Percentiles rank a stretch among this genome's conserved stretches.
Conservation (phyloP, 2,113 vertebrate species). For the Cinclus mexicanus region DNA sequence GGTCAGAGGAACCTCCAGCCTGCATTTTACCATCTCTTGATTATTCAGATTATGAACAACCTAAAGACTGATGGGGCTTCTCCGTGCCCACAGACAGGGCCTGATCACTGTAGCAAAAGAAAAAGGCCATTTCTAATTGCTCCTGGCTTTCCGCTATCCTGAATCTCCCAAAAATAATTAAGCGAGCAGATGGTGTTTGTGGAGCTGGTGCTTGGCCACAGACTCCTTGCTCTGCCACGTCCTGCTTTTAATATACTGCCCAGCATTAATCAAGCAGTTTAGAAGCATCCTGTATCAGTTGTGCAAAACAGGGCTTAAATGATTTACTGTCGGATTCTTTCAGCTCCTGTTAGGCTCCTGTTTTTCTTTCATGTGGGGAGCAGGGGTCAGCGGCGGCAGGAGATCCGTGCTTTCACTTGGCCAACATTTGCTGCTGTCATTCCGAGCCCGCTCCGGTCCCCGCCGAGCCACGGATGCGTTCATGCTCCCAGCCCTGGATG, state of each 20-base stretch:
- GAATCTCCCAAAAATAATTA: neutral
- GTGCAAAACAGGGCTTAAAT: constrained; percentile 53
- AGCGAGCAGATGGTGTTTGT: neutral
- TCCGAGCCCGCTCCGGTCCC: constrained; percentile 49
- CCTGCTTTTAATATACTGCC: constrained; percentile 41
- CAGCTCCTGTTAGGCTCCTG: constrained; percentile 75
- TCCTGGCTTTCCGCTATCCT: neutral
- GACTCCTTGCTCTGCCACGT: neutral
- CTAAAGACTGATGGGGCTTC: neutral
- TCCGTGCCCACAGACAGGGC: neutral
- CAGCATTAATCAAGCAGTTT: constrained; percentile 56
- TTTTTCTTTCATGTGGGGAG: constrained; percentile 83
- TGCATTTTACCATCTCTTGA: neutral
- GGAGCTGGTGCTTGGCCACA: neutral
- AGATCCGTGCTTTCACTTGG: constrained; percentile 20
- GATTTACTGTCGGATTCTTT: constrained; percentile 82
- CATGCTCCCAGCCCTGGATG: constrained; percentile 65
- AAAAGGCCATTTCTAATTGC: neutral
- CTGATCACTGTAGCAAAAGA: neutral
- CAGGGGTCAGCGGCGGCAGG: constrained; percentile 76
- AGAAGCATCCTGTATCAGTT: constrained; percentile 43
- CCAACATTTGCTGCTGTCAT: constrained; percentile 90
- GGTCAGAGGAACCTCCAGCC: constrained; percentile 57
- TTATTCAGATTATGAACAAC: constrained; percentile 28
- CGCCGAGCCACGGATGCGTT: constrained; percentile 75